A percentile compares a stretch with the other conserved stretches of the same genome.
Conservation (phyloP, 1,140 invertebrate species). For the Pinna nobilis region DNA sequence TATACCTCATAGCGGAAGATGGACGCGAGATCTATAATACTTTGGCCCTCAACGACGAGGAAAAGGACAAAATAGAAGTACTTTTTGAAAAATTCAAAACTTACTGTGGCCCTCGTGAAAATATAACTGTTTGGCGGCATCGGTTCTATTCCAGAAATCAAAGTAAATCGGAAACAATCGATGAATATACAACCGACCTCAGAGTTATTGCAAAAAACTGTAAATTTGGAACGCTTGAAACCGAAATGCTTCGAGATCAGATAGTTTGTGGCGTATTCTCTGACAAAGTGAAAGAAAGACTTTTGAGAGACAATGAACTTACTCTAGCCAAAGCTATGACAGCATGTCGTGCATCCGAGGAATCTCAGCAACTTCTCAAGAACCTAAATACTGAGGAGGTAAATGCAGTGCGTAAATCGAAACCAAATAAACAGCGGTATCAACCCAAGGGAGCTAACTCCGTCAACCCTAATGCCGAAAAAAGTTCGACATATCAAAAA, state of each 20-base stretch:
- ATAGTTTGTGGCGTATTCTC: constrained; percentile 29
- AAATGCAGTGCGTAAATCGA: background rate
- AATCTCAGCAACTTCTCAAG: constrained; percentile 13
- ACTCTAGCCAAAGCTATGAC: constrained; percentile 30
- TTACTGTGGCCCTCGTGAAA: constrained; percentile 24
- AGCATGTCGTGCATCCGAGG: constrained; percentile 13
- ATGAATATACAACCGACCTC: constrained; percentile 21
- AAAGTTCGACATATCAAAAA: background rate
- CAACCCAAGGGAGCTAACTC: background rate
- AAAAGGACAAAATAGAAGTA: constrained; percentile 17
- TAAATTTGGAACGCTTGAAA: constrained; percentile 18
- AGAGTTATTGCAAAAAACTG: constrained; percentile 15
- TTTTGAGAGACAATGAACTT: constrained; percentile 16
- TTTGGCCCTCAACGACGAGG: too few species aligned
- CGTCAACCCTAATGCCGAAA: too few species aligned
- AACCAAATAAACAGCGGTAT: background rate
- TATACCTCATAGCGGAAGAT: constrained; percentile 1
- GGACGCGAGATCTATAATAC: too few species aligned
- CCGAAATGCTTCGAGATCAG: constrained; percentile 21
- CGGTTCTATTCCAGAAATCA: constrained; percentile 21
- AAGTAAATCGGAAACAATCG: constrained; percentile 13
- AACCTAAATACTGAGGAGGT: constrained; percentile 1
- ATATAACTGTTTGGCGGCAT: constrained; percentile 17
- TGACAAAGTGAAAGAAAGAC: constrained; percentile 27
- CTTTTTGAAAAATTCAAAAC: too few species aligned